Conservation (phyloP, 2,888 invertebrate genomes). For the Panzeria rudis region DNA sequence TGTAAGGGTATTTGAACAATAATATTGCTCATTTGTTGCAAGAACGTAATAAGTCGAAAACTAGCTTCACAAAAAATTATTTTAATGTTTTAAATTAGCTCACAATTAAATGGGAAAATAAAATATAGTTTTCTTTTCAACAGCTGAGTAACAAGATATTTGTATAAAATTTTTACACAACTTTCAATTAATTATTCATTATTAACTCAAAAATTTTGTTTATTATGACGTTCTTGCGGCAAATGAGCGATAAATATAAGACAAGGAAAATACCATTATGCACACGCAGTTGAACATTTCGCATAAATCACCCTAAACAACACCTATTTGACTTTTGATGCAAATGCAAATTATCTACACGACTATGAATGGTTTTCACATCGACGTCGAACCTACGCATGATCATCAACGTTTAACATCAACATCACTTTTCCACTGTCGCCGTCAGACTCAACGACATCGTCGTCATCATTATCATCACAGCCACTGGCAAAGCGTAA, state of each 20-base stretch:
- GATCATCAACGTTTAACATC: slow-evolving; percentile 59
- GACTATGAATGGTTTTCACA: slow-evolving; percentile 54
- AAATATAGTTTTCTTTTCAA: too few species aligned
- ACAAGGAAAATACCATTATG: slow-evolving; percentile 29
- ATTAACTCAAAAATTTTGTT: too few species aligned
- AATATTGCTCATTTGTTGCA: too few species aligned
- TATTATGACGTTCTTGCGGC: too few species aligned
- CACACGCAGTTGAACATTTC: slow-evolving; percentile 36
- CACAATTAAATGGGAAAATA: too few species aligned
- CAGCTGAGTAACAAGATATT: too few species aligned
- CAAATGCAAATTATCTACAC: slow-evolving; percentile 71
- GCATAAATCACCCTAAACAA: slow-evolving; percentile 69
- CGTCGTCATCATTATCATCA: slow-evolving; percentile 33
- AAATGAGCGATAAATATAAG: background rate
- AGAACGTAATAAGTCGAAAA: too few species aligned
- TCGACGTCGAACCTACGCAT: slow-evolving; percentile 62
- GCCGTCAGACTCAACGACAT: slow-evolving; percentile 34
- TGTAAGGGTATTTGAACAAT: too few species aligned
- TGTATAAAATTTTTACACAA: too few species aligned
- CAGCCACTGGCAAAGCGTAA: slow-evolving; percentile 22
- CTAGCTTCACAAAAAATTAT: too few species aligned
- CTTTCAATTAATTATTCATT: too few species aligned
- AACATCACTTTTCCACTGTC: slow-evolving; percentile 41
- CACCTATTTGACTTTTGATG: slow-evolving; percentile 66
- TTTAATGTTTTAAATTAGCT: too few species aligned